Evolutionary conservation across 64 coral and sea anemone genomes (phyloP).

Genomic region (Montipora foliosa): DNA sequence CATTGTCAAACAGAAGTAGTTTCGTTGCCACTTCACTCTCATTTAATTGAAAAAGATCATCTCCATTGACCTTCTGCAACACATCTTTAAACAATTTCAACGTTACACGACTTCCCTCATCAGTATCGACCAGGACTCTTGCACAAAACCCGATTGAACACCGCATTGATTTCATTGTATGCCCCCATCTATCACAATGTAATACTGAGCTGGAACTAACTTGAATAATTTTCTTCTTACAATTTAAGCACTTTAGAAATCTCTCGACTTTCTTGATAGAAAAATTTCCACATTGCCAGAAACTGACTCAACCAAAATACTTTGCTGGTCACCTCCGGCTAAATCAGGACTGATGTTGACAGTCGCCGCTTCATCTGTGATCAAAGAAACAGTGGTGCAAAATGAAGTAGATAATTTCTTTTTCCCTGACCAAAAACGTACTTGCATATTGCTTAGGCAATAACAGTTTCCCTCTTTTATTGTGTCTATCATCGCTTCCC

Average conservation of each 20-base stretch:
- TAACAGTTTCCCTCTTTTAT: constrained; percentile 16
- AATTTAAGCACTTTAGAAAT: constrained; percentile 28
- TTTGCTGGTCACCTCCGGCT: neutral
- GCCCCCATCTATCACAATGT: constrained; percentile 30
- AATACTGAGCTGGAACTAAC: constrained; percentile 37
- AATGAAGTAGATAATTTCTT: neutral
- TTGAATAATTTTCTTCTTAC: constrained; percentile 54
- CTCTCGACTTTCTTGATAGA: constrained; percentile 34
- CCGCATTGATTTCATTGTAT: constrained; percentile 39
- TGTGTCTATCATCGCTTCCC: constrained; percentile 15
- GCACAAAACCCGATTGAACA: constrained; percentile 33
- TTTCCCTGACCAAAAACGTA: constrained; percentile 25
- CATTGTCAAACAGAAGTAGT: constrained; percentile 44
- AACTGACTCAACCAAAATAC: constrained; percentile 19
- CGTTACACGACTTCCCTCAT: constrained; percentile 34
- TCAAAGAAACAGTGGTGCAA: constrained; percentile 24
- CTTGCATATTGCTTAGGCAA: constrained; percentile 28
- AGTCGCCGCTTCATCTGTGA: constrained; percentile 23
- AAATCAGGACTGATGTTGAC: constrained; percentile 5
- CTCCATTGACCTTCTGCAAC: constrained; percentile 1
- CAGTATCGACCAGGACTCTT: constrained; percentile 24
- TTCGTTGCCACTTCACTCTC: constrained; percentile 41
- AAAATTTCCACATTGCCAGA: constrained; percentile 3
- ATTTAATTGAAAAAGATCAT: constrained; percentile 37
- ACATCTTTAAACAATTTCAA: constrained; percentile 35